Conservation (phyloP, 2,113 vertebrate species). For the Siphamia tubifer region DNA sequence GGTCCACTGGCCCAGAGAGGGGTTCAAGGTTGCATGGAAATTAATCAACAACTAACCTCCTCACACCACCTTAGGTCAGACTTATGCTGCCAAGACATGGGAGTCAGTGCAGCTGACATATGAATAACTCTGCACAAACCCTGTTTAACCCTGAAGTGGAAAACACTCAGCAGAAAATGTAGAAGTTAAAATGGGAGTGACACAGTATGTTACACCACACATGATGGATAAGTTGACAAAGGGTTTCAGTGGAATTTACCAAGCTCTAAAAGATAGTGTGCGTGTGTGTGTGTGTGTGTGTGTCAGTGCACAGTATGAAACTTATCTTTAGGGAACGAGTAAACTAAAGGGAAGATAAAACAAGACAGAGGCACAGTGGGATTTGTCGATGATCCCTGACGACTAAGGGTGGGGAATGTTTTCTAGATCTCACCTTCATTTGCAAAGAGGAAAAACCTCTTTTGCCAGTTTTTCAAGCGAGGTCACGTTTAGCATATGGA, state of each 20-base stretch:
- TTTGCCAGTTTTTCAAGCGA: neutral
- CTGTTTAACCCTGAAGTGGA: neutral
- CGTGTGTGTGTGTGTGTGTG: constrained; percentile 9
- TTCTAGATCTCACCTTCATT: neutral
- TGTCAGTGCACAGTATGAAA: constrained; percentile 28
- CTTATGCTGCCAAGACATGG: constrained; percentile 11
- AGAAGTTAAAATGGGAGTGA: constrained; percentile 30
- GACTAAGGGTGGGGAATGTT: constrained; percentile 26
- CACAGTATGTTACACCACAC: constrained; percentile 24
- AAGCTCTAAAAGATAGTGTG: constrained; percentile 1
- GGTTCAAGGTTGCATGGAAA: constrained; percentile 80
- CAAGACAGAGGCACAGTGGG: constrained; percentile 13
- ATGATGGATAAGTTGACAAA: constrained; percentile 34
- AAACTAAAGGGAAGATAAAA: constrained; percentile 37
- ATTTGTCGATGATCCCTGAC: constrained; percentile 36
- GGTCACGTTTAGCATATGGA: neutral
- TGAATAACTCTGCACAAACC: constrained; percentile 15
- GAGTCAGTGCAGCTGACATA: neutral
- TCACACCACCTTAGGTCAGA: constrained; percentile 49
- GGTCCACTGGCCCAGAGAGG: constrained; percentile 76
- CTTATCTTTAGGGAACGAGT: constrained; percentile 35
- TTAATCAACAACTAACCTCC: constrained; percentile 77
- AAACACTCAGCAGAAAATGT: constrained; percentile 9
- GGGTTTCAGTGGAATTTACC: constrained; percentile 47
- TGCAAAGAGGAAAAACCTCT: neutral